Conservation (phyloP, 1,140 invertebrate genomes). For the Psix sp. region DNA sequence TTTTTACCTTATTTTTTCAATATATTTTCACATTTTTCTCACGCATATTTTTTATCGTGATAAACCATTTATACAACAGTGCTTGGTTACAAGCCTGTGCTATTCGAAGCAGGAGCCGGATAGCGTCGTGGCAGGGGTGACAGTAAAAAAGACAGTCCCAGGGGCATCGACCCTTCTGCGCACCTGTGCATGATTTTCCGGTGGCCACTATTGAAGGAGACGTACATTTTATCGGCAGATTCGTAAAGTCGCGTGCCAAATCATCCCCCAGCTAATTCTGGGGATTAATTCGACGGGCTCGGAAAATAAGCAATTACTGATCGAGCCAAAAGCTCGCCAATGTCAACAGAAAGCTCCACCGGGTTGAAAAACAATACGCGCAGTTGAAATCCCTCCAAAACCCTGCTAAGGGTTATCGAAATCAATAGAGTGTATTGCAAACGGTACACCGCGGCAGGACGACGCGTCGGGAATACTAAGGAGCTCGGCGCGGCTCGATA, state of each 20-base stretch:
- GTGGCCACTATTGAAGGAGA: slow-evolving; percentile 53
- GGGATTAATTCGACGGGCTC: slow-evolving; percentile 10
- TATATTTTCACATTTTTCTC: neutral
- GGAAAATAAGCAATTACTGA: slow-evolving; percentile 25
- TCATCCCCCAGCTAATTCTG: slow-evolving; percentile 1
- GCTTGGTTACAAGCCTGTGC: slow-evolving; percentile 42
- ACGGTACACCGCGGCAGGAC: slow-evolving; percentile 35
- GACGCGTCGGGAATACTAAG: slow-evolving; percentile 51
- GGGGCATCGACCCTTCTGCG: slow-evolving; percentile 58
- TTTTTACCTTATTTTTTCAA: slow-evolving; percentile 17
- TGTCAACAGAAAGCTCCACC: slow-evolving; percentile 43
- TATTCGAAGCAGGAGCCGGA: slow-evolving; percentile 15
- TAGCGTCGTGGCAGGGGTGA: slow-evolving; percentile 51
- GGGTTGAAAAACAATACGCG: slow-evolving; percentile 54
- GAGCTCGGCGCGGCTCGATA: slow-evolving; percentile 33
- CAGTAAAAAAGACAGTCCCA: slow-evolving; percentile 55
- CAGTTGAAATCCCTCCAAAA: slow-evolving; percentile 46
- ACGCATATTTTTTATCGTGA: slow-evolving; percentile 44
- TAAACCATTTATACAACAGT: slow-evolving; percentile 55
- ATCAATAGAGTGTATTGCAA: slow-evolving; percentile 60
- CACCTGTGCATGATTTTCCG: slow-evolving; percentile 59
- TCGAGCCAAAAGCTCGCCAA: slow-evolving; percentile 10
- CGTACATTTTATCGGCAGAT: slow-evolving; percentile 2
- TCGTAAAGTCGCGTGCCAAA: neutral
- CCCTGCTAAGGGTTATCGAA: slow-evolving; percentile 58